Percentiles rank a stretch among this genome's conserved stretches.
These are phyloP conservation scores for Macrosoma leucophasiata DNA, from an alignment of 2,888 invertebrate genomes.

Conservation along the genomic window DNA sequence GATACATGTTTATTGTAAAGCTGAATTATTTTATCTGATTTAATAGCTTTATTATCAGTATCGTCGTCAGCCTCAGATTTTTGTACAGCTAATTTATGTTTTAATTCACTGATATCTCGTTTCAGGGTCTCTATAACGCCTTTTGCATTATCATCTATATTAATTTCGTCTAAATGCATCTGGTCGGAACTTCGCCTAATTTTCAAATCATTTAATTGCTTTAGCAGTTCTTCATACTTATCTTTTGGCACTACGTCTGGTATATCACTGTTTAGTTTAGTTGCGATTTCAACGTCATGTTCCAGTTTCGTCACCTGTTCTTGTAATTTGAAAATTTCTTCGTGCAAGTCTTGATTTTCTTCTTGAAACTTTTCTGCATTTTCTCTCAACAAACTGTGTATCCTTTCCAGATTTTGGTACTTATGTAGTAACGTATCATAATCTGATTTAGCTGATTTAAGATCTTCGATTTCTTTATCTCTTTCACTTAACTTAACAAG, in stretches of 20 bases:
- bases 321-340: conserved; percentile 67
- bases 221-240: conserved; percentile 50
- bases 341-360: conserved; percentile 70
- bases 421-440: conserved; percentile 61
- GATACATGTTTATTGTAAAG: conserved; percentile 65
- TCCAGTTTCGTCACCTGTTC: conserved; percentile 65
- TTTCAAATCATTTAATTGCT: conserved; percentile 51
- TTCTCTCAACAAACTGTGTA: conserved; percentile 58
- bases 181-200: conserved; percentile 44
- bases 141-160: conserved; percentile 69
- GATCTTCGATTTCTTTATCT: conserved; percentile 52
- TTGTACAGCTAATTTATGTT: conserved; percentile 49
- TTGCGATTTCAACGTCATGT: conserved; percentile 56
- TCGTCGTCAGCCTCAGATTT: conserved; percentile 35
- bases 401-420: conserved; percentile 64
- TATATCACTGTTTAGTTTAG: conserved; percentile 42
- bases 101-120: conserved; percentile 60
- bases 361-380: conserved; percentile 71
- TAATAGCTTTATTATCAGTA: conserved; percentile 42
- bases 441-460: conserved; percentile 42
- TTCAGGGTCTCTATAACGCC: conserved; percentile 67
- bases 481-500: conserved; percentile 57
- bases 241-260: conserved; percentile 51
- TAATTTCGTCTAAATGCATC: conserved; percentile 56
- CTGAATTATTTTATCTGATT: conserved; percentile 57